phyloP scores from a whole-genome alignment of 2,113 vertebrate species.

The Macquaria australasica region DNA sequence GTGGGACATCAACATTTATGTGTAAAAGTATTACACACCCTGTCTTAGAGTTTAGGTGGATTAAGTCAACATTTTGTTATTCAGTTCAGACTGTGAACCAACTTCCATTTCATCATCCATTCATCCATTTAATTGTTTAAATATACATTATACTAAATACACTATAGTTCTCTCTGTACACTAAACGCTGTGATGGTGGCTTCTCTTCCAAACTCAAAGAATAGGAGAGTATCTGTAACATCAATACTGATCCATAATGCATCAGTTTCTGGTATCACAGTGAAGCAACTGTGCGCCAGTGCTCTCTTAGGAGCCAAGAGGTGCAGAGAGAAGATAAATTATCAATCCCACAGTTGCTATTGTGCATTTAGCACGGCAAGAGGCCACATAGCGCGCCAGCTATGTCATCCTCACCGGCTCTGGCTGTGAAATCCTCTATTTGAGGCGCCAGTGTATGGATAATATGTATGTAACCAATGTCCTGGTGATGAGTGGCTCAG shows the following conservation, averaged over 20 bases:
- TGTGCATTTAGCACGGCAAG: conserved; percentile 22
- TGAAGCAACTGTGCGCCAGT: neutral
- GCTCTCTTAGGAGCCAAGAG: conserved; percentile 15
- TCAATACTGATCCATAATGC: conserved; percentile 31
- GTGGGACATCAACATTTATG: neutral
- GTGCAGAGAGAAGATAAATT: conserved; percentile 47
- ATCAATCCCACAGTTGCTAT: conserved; percentile 40
- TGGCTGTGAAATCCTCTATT: conserved; percentile 48
- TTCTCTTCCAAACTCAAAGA: neutral
- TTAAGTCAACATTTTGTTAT: neutral
- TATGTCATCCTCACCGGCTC: conserved; percentile 21
- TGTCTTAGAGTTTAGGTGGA: neutral
- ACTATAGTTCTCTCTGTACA: neutral
- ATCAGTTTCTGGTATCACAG: conserved; percentile 17
- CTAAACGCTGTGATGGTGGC: neutral
- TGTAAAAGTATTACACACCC: neutral
- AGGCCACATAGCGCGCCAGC: conserved; percentile 21
- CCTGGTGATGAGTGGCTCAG: conserved; percentile 20
- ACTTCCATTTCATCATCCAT: neutral
- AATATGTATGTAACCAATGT: conserved; percentile 42
- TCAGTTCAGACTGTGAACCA: neutral
- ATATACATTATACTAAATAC: neutral
- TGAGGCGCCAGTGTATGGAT: conserved; percentile 8
- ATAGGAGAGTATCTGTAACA: neutral
- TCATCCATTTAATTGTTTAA: neutral